phyloP scores from a whole-genome alignment of 2,113 vertebrate genomes.

The Otolemur garnettii region DNA sequence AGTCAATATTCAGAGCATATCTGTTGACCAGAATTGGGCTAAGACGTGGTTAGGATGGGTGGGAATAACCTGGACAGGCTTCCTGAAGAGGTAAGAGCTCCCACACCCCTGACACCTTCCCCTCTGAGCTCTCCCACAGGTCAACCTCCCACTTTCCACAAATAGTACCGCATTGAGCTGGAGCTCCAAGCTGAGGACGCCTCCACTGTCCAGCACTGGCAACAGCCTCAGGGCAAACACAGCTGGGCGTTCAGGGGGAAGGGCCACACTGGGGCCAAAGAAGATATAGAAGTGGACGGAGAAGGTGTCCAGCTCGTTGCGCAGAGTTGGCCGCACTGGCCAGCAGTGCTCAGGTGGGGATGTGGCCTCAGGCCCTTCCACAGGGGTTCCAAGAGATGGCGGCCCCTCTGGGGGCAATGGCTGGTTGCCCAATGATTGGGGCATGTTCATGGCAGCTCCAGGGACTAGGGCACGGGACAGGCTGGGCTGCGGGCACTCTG shows the following conservation, averaged over 20 bases:
- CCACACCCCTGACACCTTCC: neutral
- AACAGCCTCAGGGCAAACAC: slow-evolving; percentile 96
- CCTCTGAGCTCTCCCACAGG: neutral
- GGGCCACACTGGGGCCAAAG: slow-evolving; percentile 96
- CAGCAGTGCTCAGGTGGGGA: slow-evolving; percentile 89
- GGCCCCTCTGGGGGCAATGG: slow-evolving; percentile 81
- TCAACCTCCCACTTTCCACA: neutral
- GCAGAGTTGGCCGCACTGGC: slow-evolving; percentile 96
- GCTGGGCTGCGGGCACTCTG: slow-evolving; percentile 95
- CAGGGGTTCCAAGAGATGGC: slow-evolving; percentile 58
- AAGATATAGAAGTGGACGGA: slow-evolving; percentile 99
- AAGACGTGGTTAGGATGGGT: neutral
- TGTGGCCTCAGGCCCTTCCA: neutral
- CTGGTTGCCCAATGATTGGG: slow-evolving; percentile 94
- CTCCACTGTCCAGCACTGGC: slow-evolving; percentile 97
- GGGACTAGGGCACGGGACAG: slow-evolving; percentile 89
- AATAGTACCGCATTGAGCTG: slow-evolving; percentile 94
- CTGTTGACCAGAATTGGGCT: neutral
- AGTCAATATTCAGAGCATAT: neutral
- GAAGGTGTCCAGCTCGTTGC: slow-evolving; percentile 99
- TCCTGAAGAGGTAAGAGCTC: neutral
- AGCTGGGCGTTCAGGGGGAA: slow-evolving; percentile 93
- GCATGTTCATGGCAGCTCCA: slow-evolving; percentile 96
- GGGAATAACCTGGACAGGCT: neutral
- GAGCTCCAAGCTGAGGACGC: slow-evolving; percentile 97